A percentile compares a stretch with the other conserved stretches of the same genome.
Evolutionary conservation across 2,888 invertebrate genomes (phyloP).

Genomic region (Dasypolia templi): DNA sequence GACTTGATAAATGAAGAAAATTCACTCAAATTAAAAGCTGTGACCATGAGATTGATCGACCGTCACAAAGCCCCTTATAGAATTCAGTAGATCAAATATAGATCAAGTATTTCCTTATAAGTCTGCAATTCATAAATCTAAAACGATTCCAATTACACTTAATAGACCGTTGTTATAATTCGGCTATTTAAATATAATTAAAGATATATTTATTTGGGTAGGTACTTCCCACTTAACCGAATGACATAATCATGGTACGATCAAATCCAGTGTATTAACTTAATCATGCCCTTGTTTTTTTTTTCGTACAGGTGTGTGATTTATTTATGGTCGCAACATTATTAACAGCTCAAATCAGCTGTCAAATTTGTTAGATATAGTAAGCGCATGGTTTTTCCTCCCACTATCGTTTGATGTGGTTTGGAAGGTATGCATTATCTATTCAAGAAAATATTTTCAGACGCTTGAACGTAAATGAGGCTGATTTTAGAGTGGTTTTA

Average conservation of each 20-base stretch:
- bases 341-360: slow-evolving; percentile 30
- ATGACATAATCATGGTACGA: slow-evolving; percentile 24
- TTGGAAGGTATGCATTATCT: no score
- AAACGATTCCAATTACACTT: slow-evolving; percentile 65
- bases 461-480: no score
- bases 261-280: slow-evolving; percentile 17
- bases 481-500: no score
- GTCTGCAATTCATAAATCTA: slow-evolving; percentile 36
- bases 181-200: slow-evolving; percentile 68
- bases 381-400: no score
- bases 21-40: slow-evolving; percentile 10
- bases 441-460: no score
- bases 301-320: neutral
- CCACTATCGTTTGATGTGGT: no score
- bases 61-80: slow-evolving; percentile 20
- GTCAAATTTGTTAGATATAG: no score
- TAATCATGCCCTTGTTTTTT: slow-evolving; percentile 49
- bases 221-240: slow-evolving; percentile 25
- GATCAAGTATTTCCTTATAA: slow-evolving; percentile 57
- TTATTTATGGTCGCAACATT: slow-evolving; percentile 27
- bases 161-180: slow-evolving; percentile 64
- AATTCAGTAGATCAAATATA: slow-evolving; percentile 41
- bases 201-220: slow-evolving; percentile 13
- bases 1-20: slow-evolving; percentile 6
- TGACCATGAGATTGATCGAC: slow-evolving; percentile 27